phyloP scores from a whole-genome alignment of 1,140 invertebrate genomes.

The Dreissena rostriformis region DNA sequence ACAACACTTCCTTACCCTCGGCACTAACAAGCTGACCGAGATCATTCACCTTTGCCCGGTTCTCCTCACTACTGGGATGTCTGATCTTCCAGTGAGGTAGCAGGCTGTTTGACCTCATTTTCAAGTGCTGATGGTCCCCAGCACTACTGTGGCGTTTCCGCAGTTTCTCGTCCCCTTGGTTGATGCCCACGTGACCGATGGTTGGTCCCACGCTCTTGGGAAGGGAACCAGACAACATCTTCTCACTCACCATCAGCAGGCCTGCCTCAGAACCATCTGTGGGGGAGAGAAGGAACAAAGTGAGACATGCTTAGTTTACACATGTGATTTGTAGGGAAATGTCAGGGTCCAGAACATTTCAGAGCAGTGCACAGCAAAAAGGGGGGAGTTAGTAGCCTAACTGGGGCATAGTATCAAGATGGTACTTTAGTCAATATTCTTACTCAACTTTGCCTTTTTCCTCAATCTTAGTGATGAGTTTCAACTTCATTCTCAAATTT shows the following conservation, averaged over 20 bases:
- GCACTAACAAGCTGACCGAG: conserved; percentile 47
- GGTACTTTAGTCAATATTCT: too few relatives aligned
- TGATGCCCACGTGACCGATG: background rate
- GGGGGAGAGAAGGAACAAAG: background rate
- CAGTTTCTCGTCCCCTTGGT: conserved; percentile 54
- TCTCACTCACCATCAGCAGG: conserved; percentile 82
- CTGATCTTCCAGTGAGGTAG: conserved; percentile 70
- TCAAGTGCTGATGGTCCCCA: conserved; percentile 66
- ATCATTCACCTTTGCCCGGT: conserved; percentile 62
- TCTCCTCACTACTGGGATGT: conserved; percentile 64
- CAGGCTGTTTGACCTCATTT: conserved; percentile 69
- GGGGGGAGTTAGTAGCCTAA: too few relatives aligned
- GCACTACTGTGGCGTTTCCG: conserved; percentile 78
- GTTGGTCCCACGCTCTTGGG: conserved; percentile 36
- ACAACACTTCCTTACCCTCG: conserved; percentile 13
- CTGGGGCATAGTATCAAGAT: too few relatives aligned
- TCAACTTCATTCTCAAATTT: too few relatives aligned
- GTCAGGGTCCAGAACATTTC: too few relatives aligned
- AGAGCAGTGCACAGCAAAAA: too few relatives aligned
- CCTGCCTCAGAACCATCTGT: conserved; percentile 84
- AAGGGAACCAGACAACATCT: conserved; percentile 37
- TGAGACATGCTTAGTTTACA: background rate
- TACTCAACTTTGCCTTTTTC: too few relatives aligned
- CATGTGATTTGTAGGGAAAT: too few relatives aligned
- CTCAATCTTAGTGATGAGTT: too few relatives aligned